Conservation (phyloP, 2,113 vertebrate genomes). For the Ivindomyrus marchei region DNA sequence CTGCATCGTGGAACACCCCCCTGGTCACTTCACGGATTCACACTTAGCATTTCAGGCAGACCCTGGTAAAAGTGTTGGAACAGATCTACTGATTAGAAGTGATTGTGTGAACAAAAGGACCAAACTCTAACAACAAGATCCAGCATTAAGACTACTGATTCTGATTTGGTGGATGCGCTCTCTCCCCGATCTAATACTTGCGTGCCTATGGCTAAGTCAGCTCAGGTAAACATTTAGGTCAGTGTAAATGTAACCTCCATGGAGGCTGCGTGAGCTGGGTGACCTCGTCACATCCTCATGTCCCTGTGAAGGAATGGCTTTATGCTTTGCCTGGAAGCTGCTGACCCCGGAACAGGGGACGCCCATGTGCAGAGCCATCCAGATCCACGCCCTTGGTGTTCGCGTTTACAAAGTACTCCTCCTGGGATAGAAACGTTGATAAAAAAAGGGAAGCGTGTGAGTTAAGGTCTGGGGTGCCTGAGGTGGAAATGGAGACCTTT, state of each 20-base stretch:
- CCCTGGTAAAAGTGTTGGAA: neutral
- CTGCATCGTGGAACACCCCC: neutral
- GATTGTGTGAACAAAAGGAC: neutral
- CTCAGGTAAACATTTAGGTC: neutral
- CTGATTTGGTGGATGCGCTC: neutral
- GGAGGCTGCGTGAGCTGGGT: neutral
- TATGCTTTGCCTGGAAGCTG: neutral
- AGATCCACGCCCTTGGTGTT: neutral
- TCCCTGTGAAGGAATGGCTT: neutral
- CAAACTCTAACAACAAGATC: neutral
- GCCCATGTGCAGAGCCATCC: neutral
- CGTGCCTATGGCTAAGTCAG: neutral
- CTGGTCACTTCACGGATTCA: neutral
- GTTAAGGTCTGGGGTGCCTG: neutral
- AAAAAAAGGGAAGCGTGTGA: constrained; percentile 3
- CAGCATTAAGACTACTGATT: neutral
- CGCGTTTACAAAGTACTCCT: neutral
- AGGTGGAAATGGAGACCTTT: constrained; percentile 9
- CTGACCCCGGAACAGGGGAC: neutral
- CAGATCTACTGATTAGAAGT: neutral
- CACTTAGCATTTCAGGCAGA: neutral
- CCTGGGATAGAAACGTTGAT: constrained; percentile 5
- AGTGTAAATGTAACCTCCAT: neutral
- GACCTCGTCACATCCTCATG: neutral
- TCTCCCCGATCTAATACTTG: neutral